A percentile compares a stretch with the other conserved stretches of the same genome.
Conservation (phyloP, 2,888 invertebrate genomes). For the Taphrorychus bicolor region DNA sequence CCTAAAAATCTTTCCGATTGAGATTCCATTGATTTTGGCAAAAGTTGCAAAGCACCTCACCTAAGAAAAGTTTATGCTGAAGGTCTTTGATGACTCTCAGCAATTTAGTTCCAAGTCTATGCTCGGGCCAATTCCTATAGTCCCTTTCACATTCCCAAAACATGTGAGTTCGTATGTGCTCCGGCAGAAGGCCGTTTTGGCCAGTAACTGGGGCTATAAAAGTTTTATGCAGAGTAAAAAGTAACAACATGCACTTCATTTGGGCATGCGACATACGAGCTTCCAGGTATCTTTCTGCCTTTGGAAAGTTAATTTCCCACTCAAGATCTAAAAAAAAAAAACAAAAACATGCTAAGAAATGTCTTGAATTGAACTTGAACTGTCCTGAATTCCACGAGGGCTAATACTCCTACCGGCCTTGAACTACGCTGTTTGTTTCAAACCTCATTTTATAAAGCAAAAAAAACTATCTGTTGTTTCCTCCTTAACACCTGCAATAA, state of each 20-base stretch:
- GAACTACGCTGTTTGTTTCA: too few species aligned
- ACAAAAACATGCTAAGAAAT: too few species aligned
- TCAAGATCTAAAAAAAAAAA: constrained; percentile 71
- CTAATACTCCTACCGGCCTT: too few species aligned
- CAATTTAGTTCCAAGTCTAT: constrained; percentile 74
- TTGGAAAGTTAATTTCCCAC: constrained; percentile 81
- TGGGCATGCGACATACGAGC: constrained; percentile 76
- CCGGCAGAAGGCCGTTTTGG: constrained; percentile 71
- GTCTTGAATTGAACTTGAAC: too few species aligned
- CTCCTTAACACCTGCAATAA: too few species aligned
- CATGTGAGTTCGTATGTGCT: constrained; percentile 76
- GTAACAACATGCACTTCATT: constrained; percentile 73
- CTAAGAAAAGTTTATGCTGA: constrained; percentile 67
- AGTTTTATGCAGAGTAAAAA: constrained; percentile 72
- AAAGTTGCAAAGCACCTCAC: constrained; percentile 55
- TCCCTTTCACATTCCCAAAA: constrained; percentile 83
- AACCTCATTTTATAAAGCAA: too few species aligned
- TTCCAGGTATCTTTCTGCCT: constrained; percentile 78
- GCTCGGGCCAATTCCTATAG: constrained; percentile 76
- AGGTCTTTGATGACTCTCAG: constrained; percentile 69
- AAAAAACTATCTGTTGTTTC: too few species aligned
- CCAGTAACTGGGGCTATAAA: constrained; percentile 72
- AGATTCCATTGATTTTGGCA: too few species aligned
- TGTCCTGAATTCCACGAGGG: too few species aligned
- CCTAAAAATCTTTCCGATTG: constrained; percentile 20